phyloP scores from a whole-genome alignment of 2,888 invertebrate genomes.

The Margaritifera margaritifera region DNA sequence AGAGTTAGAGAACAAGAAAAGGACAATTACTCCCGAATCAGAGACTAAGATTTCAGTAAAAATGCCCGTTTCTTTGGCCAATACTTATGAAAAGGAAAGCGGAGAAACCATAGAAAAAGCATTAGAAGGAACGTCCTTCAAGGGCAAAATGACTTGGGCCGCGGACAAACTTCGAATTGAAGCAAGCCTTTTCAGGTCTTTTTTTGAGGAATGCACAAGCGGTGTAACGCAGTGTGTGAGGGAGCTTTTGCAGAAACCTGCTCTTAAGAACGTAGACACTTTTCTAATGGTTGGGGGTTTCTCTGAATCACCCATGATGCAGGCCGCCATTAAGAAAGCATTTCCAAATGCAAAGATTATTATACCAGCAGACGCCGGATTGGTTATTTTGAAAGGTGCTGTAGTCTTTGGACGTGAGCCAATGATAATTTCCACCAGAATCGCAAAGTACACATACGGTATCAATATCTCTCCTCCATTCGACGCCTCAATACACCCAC shows the following conservation, averaged over 20 bases:
- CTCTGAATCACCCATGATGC: slow-evolving; percentile 42
- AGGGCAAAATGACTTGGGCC: slow-evolving; percentile 23
- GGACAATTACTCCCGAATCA: slow-evolving; percentile 21
- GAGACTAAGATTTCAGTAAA: slow-evolving; percentile 26
- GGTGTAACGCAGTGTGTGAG: slow-evolving; percentile 32
- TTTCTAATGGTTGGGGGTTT: slow-evolving; percentile 48
- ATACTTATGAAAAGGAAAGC: slow-evolving; percentile 25
- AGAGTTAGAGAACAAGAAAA: slow-evolving; percentile 47
- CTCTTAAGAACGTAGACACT: slow-evolving; percentile 26
- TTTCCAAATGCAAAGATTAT: slow-evolving; percentile 35
- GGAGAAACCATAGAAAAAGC: slow-evolving; percentile 16
- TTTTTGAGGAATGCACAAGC: slow-evolving; percentile 28
- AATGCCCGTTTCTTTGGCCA: slow-evolving; percentile 10
- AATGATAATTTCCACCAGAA: slow-evolving; percentile 30
- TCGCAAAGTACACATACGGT: slow-evolving; percentile 44
- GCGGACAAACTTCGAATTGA: slow-evolving; percentile 37
- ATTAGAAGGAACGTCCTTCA: slow-evolving; percentile 5
- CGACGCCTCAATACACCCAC: slow-evolving; percentile 27
- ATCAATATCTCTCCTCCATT: slow-evolving; percentile 32
- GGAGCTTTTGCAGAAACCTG: slow-evolving; percentile 23
- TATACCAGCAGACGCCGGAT: slow-evolving; percentile 44
- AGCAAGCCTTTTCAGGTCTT: slow-evolving; percentile 23
- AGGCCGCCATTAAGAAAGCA: slow-evolving; percentile 26
- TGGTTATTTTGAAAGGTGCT: slow-evolving; percentile 51
- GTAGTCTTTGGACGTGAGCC: slow-evolving; percentile 45